Evolutionary conservation across 2,113 vertebrate species (phyloP), one percentile per base, ranked within the genome.

Genomic region (Pimephales promelas): DNA sequence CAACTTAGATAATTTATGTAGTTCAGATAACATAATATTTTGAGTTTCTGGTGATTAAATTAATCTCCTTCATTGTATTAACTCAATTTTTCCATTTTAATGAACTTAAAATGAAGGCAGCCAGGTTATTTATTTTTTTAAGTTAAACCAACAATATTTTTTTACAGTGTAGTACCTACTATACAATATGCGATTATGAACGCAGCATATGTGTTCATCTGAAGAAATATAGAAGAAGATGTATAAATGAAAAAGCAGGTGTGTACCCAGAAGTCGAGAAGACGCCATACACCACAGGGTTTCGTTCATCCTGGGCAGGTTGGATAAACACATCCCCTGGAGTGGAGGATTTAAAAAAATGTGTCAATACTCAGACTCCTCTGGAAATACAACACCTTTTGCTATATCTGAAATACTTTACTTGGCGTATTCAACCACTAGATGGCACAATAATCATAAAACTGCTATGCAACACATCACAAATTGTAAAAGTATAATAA

Each of bases 261-360:
- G 52, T 66, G 7, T 89, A 96, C 95, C 95, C 95, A 1, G 95
- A 91, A 1, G 94, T 95, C 26, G 95, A 93, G 91, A 96, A 96
- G 82, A 96, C 92, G 3, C 90, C 95, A 9, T 95, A 96, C 11
- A 96, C 93, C 83, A 92, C 87, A 0, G 95, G 95, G 87, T 92
- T 95, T 24, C 93, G 89, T n/a, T 95, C 94, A 45, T 96, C 95
- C 83, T 95, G 94, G 2, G 91, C 95, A 4, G 92, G 92, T 88
- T 95, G 94, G 68, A 96, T 94, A 57, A 96, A 96, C 47, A 96
- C 92, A 14, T 96, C 95, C 54, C 94, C 95, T 96, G 87, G 57
- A 85, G 74, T 5, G 9, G 7, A 7, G 56, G 40, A 22, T 40
- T 31, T 16, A 5, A 84, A 52, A 52, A 78, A 59, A 10, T 22